Base-by-base conservation (phyloP, 2,888 invertebrate species). In the Plebejus melissa region DNA sequence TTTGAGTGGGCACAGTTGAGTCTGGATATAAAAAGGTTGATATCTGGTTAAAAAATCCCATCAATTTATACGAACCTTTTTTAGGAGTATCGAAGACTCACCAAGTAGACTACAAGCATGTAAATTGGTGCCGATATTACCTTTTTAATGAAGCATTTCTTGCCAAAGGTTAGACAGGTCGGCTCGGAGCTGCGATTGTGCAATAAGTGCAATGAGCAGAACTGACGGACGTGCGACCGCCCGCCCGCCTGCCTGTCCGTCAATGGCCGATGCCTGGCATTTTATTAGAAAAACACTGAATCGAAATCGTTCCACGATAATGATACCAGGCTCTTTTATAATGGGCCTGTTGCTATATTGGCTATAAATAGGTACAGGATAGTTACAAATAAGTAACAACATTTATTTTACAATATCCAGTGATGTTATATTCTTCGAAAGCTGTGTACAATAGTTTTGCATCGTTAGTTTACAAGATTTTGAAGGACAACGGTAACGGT, bases 201-300 rank as follows among this genome's bases (percentile, higher is more conserved):
- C 83, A 86, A 87, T 83, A 79, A 82, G 85, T 85, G 86, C 87
- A 89, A 86, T 85, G 87, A 87, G 84, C 87, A 88, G 87, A 89
- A 88, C 88, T 82, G 89, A 87, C 83, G 80, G 84, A 81, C 83
- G 78, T 80, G 81, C 82, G 85, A 85, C 83, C 83, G 82, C 81
- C 83, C 81, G 72, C 50, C 72, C 28, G 72, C 46, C 70, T 80
- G 81, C 82, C 85, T 85, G 54, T 72, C 72, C 32, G 16, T 72
- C 72, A 72, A 72, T 72, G 16, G 50, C 50, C 72, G 54, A 50
- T 32, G 71, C 50, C 72, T 72, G 50, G 32, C 46, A 71, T 72
- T 72, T 72, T 72, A 72, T 72, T 72, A 50, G 72, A 72, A 72
- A 70, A 70, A 41, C 70, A 70, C n/a, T 38, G 70, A 70, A 70